phyloP scores from a whole-genome alignment of 2,888 invertebrate species.

The Liopterus haemorrhoidalis region DNA sequence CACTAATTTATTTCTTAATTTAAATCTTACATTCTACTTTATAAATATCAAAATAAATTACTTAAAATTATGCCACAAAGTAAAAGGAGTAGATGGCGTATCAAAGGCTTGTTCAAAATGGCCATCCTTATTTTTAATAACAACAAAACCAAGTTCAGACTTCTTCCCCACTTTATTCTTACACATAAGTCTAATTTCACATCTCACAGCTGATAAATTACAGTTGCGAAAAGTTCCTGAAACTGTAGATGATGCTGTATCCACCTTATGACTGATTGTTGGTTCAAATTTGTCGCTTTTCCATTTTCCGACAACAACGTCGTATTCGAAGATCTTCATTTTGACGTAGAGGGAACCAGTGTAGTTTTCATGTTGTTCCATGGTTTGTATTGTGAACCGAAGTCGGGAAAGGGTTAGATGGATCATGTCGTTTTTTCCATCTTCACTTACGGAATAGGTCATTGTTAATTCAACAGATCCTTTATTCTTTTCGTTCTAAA shows the following conservation, averaged over 20 bases:
- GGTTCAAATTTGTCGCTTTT: constrained; percentile 70
- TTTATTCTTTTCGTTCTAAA: constrained; percentile 62
- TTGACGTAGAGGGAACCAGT: constrained; percentile 71
- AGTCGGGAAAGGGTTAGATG: constrained; percentile 58
- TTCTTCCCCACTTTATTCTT: constrained; percentile 65
- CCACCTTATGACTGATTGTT: constrained; percentile 71
- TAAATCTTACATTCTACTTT: too few relatives aligned
- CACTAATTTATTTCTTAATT: too few relatives aligned
- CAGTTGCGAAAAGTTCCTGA: constrained; percentile 58
- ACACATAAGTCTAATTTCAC: constrained; percentile 60
- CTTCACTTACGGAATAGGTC: constrained; percentile 59
- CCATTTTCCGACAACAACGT: constrained; percentile 50
- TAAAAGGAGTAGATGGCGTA: constrained; percentile 52
- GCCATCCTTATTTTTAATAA: constrained; percentile 58
- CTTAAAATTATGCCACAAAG: constrained; percentile 56
- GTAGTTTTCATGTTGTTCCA: constrained; percentile 63
- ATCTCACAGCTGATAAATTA: constrained; percentile 57
- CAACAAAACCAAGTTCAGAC: constrained; percentile 59
- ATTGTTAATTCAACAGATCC: constrained; percentile 62
- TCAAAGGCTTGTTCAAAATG: constrained; percentile 58
- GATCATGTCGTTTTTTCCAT: constrained; percentile 58
- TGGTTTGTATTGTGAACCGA: constrained; percentile 63
- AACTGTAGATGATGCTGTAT: constrained; percentile 58
- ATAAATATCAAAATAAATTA: constrained; percentile 31
- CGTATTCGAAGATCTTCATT: constrained; percentile 66